These are phyloP conservation scores for Laspeyria flexula DNA, from an alignment of 2,888 invertebrate genomes.

Conservation along the genomic window DNA sequence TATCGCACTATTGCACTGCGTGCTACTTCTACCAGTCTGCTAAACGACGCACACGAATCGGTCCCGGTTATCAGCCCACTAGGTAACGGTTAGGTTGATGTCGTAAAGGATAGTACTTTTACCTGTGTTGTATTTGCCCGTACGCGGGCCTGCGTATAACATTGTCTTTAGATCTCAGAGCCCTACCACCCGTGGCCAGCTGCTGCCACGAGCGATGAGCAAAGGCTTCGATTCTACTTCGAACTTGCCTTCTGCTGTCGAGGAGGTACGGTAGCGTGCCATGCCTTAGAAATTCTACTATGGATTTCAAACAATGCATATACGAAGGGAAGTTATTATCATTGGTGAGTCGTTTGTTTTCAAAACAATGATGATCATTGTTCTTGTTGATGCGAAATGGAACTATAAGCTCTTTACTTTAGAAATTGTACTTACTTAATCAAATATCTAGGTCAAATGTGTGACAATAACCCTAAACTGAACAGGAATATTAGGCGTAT, in stretches of 20 bases:
- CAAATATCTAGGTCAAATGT: background rate
- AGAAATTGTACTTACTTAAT: background rate
- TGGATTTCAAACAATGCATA: slow-evolving; percentile 20
- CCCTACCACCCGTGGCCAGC: slow-evolving; percentile 41
- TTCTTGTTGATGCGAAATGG: slow-evolving; percentile 19
- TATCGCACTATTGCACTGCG: slow-evolving; percentile 52
- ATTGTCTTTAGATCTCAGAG: slow-evolving; percentile 76
- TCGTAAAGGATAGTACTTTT: slow-evolving; percentile 64
- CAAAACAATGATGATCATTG: slow-evolving; percentile 45
- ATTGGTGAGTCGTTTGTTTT: slow-evolving; percentile 62
- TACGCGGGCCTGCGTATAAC: slow-evolving; percentile 68
- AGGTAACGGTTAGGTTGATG: slow-evolving; percentile 78
- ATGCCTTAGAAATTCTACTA: slow-evolving; percentile 27
- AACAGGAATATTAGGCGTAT: slow-evolving; percentile 45
- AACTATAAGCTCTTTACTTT: background rate
- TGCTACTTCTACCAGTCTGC: slow-evolving; percentile 55
- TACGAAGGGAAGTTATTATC: slow-evolving; percentile 32
- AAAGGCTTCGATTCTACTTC: slow-evolving; percentile 18
- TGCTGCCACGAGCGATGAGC: slow-evolving; percentile 41
- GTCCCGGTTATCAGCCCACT: slow-evolving; percentile 83
- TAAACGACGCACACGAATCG: slow-evolving; percentile 58
- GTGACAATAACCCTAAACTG: slow-evolving; percentile 34
- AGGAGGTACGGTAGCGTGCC: slow-evolving; percentile 24
- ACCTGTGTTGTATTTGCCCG: slow-evolving; percentile 52
- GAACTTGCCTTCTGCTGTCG: slow-evolving; percentile 30